Evolutionary conservation across 2,797 vertebrate genomes (phyloP).

Genomic region (Amazonetta brasiliensis): DNA sequence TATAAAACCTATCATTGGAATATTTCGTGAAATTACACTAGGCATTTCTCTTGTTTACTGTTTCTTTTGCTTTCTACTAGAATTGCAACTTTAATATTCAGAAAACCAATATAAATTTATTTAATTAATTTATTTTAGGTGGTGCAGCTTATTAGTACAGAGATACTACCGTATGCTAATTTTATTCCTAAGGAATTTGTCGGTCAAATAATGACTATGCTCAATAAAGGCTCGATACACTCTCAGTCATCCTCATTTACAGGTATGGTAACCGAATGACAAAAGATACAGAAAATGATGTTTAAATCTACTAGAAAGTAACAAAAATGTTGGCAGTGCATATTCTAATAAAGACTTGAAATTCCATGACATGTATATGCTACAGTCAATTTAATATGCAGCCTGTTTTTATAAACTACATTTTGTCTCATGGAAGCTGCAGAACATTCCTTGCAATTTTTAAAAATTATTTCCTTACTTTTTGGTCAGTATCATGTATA

Average conservation of each 20-base stretch:
- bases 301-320: constrained; percentile 4
- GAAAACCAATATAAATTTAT: constrained; percentile 9
- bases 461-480: not conserved
- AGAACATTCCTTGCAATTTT: not conserved
- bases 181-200: constrained; percentile 99
- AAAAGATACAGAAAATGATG: not conserved
- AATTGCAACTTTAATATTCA: constrained; percentile 25
- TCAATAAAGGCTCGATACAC: constrained; percentile 98
- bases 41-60: not conserved
- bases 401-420: not conserved
- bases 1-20: not conserved
- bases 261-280: constrained; percentile 80
- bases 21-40: not conserved
- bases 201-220: constrained; percentile 98
- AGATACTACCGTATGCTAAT: constrained; percentile 97
- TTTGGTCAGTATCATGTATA: not conserved
- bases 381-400: not conserved
- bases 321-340: not conserved
- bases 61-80: constrained; percentile 4
- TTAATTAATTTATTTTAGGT: constrained; percentile 85
- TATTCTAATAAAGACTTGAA: not conserved
- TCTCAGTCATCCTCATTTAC: constrained; percentile 98
- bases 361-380: not conserved
- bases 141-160: constrained; percentile 97
- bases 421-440: not conserved